Conservation (phyloP, 2,888 invertebrate genomes). For the Chrysodeixis includens region DNA sequence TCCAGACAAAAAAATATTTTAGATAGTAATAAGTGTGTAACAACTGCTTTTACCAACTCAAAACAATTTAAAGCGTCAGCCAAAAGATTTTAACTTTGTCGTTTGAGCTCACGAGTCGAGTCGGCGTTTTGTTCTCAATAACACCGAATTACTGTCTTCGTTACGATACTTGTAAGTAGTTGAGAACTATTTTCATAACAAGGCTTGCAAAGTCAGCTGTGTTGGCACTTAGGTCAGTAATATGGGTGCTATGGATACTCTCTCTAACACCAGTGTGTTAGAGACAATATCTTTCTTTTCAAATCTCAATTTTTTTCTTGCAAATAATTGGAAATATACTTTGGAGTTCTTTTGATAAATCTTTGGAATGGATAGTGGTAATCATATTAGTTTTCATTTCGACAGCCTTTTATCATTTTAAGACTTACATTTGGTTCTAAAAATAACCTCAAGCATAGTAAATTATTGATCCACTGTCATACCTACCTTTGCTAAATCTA, state of each 20-base stretch:
- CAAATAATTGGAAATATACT: too few species aligned
- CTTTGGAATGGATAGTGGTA: too few species aligned
- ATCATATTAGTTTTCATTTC: too few species aligned
- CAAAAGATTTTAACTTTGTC: neutral
- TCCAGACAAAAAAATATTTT: neutral
- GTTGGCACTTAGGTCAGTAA: conserved; percentile 11
- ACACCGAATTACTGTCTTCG: conserved; percentile 2
- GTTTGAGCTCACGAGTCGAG: neutral
- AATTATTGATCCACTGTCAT: too few species aligned
- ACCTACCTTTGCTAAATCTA: too few species aligned
- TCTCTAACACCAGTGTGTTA: neutral
- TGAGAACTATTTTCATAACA: conserved; percentile 5
- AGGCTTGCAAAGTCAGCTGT: conserved; percentile 15
- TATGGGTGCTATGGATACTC: neutral
- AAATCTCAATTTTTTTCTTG: neutral
- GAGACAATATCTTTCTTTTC: neutral
- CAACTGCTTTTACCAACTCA: conserved; percentile 4
- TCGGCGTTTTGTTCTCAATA: conserved; percentile 5
- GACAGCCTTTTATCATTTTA: too few species aligned
- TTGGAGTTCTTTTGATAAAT: too few species aligned
- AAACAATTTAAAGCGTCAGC: neutral
- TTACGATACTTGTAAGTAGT: conserved; percentile 5
- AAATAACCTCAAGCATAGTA: too few species aligned
- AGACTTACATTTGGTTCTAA: too few species aligned
- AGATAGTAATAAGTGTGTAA: neutral